Base-by-base conservation (phyloP, 2,888 invertebrate genomes). In the Gastracanthus pulcherrimus region DNA sequence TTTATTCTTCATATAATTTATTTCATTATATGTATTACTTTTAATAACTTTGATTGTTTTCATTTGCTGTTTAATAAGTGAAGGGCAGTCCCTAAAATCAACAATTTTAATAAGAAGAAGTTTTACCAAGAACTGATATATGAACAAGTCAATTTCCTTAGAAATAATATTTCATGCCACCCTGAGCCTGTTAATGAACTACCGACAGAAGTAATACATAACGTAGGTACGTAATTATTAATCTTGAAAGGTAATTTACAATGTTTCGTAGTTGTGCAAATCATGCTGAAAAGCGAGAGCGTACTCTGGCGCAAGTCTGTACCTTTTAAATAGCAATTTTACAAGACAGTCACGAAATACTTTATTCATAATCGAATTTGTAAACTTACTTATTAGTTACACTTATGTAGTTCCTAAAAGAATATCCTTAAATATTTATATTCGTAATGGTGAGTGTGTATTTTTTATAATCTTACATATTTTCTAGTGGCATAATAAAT, bases 111-210 rank as follows among this genome's bases (percentile, higher is more conserved):
- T 34, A 41, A 74, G 13, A 29, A 48, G 64, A 48, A 36, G 36
- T 64, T 16, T 31, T 26, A 31, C 6, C 60, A 31, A 29, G 11
- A 34, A n/a, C 29, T 16, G 11, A 5, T 74, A 48, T 38, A 31
- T 31, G 26, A 66, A 36, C 31, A 34, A 69, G 76, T 72, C 41
- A 69, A 76, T 60, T 69, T 55, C 9, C 69, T 70, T 36, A 9
- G 16, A 48, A 23, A 67, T 60, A 36, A 45, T 77, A 41, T 45
- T 70, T 70, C 41, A 66, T 26, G 36, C 36, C 26, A 9, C 29
- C 19, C 3, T 23, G 31, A 58, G 38, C 55, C 41, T 55, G 67
- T 31, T 67, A 76, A 76, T 66, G 55, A 58, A 58, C 67, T 76
- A 55, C 67, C 26, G 58, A 76, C 67, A 41, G 29, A n/a, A 6